These are phyloP conservation scores for Drosophila parthenogenetica DNA, from an alignment of 2,888 invertebrate genomes.

Conservation along the genomic window DNA sequence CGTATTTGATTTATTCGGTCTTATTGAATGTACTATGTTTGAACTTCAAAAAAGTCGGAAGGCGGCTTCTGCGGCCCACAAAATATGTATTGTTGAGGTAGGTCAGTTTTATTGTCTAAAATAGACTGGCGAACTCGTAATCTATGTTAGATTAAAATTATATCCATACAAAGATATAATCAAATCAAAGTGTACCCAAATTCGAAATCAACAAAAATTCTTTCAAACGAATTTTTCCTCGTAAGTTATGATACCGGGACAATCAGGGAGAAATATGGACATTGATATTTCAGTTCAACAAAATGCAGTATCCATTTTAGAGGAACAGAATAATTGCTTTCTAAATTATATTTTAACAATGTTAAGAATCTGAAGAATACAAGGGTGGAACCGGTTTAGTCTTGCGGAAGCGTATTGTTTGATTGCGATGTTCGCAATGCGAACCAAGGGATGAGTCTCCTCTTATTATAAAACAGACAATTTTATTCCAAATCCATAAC, in stretches of 20 bases:
- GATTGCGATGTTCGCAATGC: no score
- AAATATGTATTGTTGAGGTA: constrained; percentile 5
- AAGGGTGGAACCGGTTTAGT: not conserved
- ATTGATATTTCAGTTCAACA: no score
- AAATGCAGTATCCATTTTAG: not conserved
- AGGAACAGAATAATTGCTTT: no score
- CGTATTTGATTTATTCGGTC: constrained; percentile 29
- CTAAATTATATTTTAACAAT: not conserved
- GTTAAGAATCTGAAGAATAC: not conserved
- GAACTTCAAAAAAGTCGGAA: not conserved
- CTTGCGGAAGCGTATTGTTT: not conserved
- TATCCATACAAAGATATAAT: not conserved
- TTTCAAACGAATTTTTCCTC: no score
- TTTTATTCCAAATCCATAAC: not conserved
- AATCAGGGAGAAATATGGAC: not conserved
- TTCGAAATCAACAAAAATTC: not conserved
- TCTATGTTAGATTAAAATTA: not conserved
- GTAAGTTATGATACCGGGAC: not conserved
- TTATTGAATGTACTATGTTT: not conserved
- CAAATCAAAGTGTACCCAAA: not conserved
- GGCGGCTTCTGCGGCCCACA: not conserved
- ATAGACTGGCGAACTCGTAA: not conserved
- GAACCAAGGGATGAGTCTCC: not conserved
- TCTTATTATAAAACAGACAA: not conserved
- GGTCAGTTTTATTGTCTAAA: not conserved